Evolutionary conservation across 2,888 invertebrate genomes (phyloP), one percentile per base, ranked within the genome.

Genomic region (Strigamia crassipes): DNA sequence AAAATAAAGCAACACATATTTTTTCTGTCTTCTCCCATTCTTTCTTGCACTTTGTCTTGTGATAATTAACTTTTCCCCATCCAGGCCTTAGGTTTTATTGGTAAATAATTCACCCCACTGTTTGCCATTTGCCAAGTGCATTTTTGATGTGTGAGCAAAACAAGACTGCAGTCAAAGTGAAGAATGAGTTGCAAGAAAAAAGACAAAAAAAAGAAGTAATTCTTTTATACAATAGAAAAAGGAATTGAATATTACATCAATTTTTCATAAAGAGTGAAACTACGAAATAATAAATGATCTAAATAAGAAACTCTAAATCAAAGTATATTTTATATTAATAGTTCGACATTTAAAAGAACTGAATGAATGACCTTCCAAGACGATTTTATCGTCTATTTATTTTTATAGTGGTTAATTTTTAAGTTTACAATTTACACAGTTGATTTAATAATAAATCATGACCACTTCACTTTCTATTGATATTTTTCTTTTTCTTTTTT

Each of bases 111-210:
- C 73, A 31, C 31, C 73, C 73, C 31, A 27, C 73, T 31, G 27
- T n/a, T 73, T 73, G 73, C 73, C 73, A 73, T 31, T 73, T 73
- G 31, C 73, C 73, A 73, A 73, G 73, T 73, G 73, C 27, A 73
- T 73, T 31, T 73, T 73, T 73, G 73, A 73, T 73, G 73, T 73
- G 73, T 21, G 56, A 56, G 56, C 56, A 56, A 18, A 56, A 56
- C 18, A 56, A 56, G 56, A 56, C 56, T 56, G 56, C 56, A 56
- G 56, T 21, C 56, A 56, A 56, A 56, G 56, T 56, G 56, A 56
- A 56, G 56, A 56, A 56, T 56, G 56, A 56, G 56, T 56, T 56
- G 56, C 56, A 18, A 21, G 18, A n/a, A 18, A 18, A 56, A 18
- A 56, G 18, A n/a, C 18, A 18, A 56, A 56, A 56, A 18, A n/a